phyloP scores from a whole-genome alignment of 2,113 vertebrate genomes.

The Saimiri boliviensis region DNA sequence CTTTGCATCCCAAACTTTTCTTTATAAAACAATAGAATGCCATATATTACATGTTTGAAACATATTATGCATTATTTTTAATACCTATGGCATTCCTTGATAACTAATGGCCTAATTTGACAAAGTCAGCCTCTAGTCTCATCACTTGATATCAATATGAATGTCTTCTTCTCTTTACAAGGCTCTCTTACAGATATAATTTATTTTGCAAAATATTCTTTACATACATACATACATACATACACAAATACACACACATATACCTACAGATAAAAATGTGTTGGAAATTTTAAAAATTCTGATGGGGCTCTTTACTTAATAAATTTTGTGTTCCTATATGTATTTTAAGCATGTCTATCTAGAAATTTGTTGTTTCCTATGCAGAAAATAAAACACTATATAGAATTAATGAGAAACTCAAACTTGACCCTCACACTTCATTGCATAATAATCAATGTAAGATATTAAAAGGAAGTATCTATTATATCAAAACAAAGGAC shows the following conservation, averaged over 20 bases:
- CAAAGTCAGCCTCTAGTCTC: neutral
- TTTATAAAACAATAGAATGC: neutral
- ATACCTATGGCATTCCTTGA: neutral
- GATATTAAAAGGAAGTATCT: constrained; percentile 35
- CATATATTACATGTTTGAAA: neutral
- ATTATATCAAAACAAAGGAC: constrained; percentile 70
- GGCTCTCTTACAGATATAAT: neutral
- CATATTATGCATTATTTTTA: neutral
- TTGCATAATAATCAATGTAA: neutral
- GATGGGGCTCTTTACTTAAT: constrained; percentile 5
- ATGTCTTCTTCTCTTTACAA: neutral
- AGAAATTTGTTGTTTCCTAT: constrained; percentile 5
- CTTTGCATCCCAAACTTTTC: neutral
- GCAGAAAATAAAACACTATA: constrained; percentile 23
- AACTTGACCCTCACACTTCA: neutral
- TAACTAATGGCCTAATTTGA: neutral
- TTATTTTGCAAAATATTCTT: constrained; percentile 25
- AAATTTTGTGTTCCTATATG: neutral
- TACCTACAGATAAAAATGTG: neutral
- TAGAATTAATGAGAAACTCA: neutral
- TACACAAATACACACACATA: no score
- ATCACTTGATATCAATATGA: neutral
- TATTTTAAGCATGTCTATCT: neutral
- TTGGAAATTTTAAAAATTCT: neutral
- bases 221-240: neutral